Conservation (phyloP, 2,888 invertebrate genomes). For the Lypha dubia region DNA sequence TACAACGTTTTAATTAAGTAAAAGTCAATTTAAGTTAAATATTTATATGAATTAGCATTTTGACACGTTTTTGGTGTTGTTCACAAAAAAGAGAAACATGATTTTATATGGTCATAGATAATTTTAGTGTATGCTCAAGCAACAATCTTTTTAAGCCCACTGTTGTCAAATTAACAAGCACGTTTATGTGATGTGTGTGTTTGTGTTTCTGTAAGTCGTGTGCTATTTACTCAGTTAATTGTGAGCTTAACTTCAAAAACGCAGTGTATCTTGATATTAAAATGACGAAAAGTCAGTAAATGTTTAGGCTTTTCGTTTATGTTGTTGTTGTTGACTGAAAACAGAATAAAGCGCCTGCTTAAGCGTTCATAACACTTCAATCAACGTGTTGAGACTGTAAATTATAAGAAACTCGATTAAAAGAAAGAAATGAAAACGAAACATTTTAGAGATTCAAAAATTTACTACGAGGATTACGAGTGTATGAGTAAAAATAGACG, state of each 20-base stretch:
- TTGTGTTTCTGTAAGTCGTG: conserved; percentile 54
- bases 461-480: too few species aligned
- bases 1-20: too few species aligned
- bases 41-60: neutral
- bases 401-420: conserved; percentile 49
- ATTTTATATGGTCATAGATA: neutral
- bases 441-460: conserved; percentile 41
- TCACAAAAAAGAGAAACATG: too few species aligned
- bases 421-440: conserved; percentile 58
- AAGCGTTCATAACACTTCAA: conserved; percentile 61
- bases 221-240: conserved; percentile 68
- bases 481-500: conserved; percentile 10
- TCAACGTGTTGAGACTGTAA: conserved; percentile 66
- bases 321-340: conserved; percentile 24
- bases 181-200: neutral
- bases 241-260: conserved; percentile 51
- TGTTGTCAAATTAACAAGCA: conserved; percentile 14
- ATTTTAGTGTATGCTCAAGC: neutral
- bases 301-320: neutral
- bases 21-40: too few species aligned
- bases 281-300: conserved; percentile 31
- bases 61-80: neutral
- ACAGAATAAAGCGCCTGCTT: conserved; percentile 37
- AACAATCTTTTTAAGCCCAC: conserved; percentile 43
- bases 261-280: conserved; percentile 43